phyloP scores from a whole-genome alignment of 2,888 invertebrate species.

The Tipula confusa region DNA sequence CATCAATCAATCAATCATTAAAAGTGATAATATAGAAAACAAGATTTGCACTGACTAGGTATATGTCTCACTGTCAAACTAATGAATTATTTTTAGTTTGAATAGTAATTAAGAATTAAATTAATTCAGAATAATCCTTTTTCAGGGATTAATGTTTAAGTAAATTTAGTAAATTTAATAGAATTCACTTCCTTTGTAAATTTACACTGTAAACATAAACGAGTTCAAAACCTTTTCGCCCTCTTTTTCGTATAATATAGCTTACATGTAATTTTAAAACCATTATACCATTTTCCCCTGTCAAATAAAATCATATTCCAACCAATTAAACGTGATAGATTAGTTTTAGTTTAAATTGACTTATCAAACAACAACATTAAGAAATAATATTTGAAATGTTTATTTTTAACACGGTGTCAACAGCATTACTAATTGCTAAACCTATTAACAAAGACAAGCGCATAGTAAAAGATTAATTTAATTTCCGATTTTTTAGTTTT shows the following conservation, averaged over 20 bases:
- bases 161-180: background rate
- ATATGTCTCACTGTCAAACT: no score
- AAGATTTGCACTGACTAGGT: no score
- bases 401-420: background rate
- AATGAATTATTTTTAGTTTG: no score
- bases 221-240: background rate
- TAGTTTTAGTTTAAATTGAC: background rate
- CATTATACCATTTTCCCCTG: background rate
- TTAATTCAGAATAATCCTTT: no score
- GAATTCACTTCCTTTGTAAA: background rate
- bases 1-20: no score
- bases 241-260: background rate
- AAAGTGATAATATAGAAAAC: no score
- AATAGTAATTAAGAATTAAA: no score
- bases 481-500: background rate
- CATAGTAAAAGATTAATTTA: background rate
- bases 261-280: background rate
- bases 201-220: background rate
- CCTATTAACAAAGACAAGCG: background rate
- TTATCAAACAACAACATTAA: background rate
- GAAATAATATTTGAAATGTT: background rate
- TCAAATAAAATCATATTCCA: background rate
- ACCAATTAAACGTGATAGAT: background rate
- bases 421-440: slow-evolving; percentile 20
- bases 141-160: background rate